phyloP scores from a whole-genome alignment of 2,888 invertebrate genomes.

The Sicus ferrugineus region DNA sequence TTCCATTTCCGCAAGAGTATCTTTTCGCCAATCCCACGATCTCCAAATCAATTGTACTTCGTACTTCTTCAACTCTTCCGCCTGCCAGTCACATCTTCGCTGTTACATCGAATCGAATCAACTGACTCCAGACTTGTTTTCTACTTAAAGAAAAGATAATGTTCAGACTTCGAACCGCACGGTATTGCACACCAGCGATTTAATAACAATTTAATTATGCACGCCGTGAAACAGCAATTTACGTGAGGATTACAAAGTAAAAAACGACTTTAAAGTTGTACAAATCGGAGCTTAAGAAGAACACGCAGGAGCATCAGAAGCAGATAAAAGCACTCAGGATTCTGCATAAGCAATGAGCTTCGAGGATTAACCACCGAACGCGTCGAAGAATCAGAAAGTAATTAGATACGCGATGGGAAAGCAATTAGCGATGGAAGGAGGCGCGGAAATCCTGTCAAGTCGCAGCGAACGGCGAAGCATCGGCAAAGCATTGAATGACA shows the following conservation, averaged over 20 bases:
- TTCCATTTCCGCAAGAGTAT: no score
- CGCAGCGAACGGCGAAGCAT: constrained; percentile 41
- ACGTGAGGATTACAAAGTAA: constrained; percentile 39
- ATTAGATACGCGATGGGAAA: constrained; percentile 58
- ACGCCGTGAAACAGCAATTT: constrained; percentile 54
- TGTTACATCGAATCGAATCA: no score
- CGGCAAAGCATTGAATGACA: constrained; percentile 47
- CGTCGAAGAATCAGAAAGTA: constrained; percentile 24
- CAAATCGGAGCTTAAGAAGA: neutral
- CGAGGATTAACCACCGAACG: constrained; percentile 25
- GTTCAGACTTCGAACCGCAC: neutral
- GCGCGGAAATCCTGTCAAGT: constrained; percentile 1
- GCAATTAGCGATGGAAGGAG: constrained; percentile 58
- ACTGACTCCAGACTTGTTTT: no score
- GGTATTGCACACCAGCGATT: neutral
- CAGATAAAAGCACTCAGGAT: neutral
- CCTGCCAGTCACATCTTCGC: neutral
- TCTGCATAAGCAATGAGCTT: constrained; percentile 12
- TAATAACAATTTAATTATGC: constrained; percentile 27
- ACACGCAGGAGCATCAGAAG: neutral
- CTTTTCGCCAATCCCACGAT: no score
- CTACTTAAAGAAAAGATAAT: no score
- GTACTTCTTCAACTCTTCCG: no score
- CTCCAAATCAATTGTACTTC: no score
- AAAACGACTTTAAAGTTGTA: constrained; percentile 31